Conservation (phyloP, 2,888 invertebrate genomes). For the Aleiodes alternator region DNA sequence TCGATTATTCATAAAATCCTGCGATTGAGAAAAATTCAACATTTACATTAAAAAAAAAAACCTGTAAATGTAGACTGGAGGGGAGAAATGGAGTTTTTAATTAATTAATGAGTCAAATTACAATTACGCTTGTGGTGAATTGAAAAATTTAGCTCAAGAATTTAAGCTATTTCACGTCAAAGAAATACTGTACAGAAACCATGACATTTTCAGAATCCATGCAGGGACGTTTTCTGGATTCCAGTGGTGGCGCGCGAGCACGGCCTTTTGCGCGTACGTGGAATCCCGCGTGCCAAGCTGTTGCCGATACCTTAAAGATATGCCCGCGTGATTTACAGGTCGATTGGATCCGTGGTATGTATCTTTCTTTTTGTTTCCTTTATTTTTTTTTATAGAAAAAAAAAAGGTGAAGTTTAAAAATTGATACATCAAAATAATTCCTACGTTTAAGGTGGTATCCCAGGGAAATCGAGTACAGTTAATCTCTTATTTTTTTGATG, state of each 20-base stretch:
- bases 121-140: background rate
- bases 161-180: constrained; percentile 9
- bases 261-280: constrained; percentile 64
- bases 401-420: background rate
- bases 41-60: background rate
- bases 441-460: too few relatives aligned
- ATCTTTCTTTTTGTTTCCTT: background rate
- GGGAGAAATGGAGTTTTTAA: background rate
- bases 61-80: background rate
- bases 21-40: background rate
- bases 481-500: too few relatives aligned
- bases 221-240: constrained; percentile 65
- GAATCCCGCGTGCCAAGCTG: constrained; percentile 49
- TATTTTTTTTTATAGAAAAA: background rate
- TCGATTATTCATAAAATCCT: background rate
- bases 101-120: constrained; percentile 17
- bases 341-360: constrained; percentile 38
- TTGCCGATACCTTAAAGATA: constrained; percentile 47
- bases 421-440: background rate
- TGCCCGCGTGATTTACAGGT: constrained; percentile 50
- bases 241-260: constrained; percentile 58
- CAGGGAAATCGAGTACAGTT: too few relatives aligned
- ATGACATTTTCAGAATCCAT: constrained; percentile 70
- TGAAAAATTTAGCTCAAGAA: constrained; percentile 7
- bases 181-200: constrained; percentile 48